These are phyloP conservation scores for Rissa tridactyla DNA, from an alignment of 2,113 vertebrate species.

Conservation along the genomic window DNA sequence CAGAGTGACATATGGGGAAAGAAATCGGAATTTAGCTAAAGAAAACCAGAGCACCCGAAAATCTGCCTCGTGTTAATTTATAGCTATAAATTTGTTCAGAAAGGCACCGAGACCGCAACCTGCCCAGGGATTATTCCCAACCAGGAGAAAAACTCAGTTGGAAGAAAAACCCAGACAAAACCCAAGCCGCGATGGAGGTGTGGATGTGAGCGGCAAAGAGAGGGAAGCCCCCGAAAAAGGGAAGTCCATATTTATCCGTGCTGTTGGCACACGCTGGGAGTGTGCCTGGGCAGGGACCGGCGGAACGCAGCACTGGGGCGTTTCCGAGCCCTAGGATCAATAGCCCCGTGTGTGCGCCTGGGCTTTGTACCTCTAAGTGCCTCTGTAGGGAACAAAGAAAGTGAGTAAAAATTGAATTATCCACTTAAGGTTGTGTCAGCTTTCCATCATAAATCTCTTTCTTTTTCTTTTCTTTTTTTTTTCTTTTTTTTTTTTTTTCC, in stretches of 20 bases:
- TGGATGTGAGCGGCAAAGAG: background rate
- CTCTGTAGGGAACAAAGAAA: slow-evolving; percentile 32
- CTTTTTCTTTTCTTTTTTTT: background rate
- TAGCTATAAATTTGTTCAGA: background rate
- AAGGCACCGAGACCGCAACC: background rate
- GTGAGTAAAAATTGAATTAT: slow-evolving; percentile 54
- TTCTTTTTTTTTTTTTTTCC: background rate
- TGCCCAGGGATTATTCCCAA: background rate
- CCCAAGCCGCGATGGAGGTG: rapidly evolving
- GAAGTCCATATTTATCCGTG: background rate
- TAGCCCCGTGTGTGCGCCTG: background rate
- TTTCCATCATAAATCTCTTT: slow-evolving; percentile 52
- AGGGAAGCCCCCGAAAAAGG: background rate
- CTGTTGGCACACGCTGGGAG: background rate
- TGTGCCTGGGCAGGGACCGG: background rate
- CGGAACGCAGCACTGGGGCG: background rate
- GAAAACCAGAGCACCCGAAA: background rate
- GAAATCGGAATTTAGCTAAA: background rate
- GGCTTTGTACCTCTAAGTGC: slow-evolving; percentile 27
- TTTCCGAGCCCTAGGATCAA: background rate
- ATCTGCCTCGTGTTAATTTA: background rate
- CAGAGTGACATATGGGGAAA: rapidly evolving
- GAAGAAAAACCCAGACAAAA: background rate
- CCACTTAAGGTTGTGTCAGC: slow-evolving; percentile 3
- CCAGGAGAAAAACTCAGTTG: rapidly evolving